A percentile compares a stretch with the other conserved stretches of the same genome.
Conservation (phyloP, 2,888 invertebrate species). For the Amphipoea oculea region DNA sequence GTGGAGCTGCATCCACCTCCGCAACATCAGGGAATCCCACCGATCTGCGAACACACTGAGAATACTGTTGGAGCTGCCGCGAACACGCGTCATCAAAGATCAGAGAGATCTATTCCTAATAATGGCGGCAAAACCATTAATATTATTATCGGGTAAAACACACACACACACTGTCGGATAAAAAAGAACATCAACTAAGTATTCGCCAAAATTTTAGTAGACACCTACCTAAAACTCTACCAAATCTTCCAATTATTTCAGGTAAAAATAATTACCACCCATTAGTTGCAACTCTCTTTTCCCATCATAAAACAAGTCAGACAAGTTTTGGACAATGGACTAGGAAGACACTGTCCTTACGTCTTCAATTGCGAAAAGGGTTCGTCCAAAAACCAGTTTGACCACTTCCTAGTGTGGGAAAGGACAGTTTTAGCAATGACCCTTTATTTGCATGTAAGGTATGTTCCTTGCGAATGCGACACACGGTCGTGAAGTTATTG, state of each 20-base stretch:
- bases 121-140: too few relatives aligned
- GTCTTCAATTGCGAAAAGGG: conserved; percentile 75
- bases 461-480: conserved; percentile 47
- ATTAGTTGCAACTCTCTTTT: conserved; percentile 19
- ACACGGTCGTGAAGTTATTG: conserved; percentile 42
- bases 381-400: conserved; percentile 86
- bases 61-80: too few relatives aligned
- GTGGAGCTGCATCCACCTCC: too few relatives aligned
- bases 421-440: conserved; percentile 81
- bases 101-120: too few relatives aligned
- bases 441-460: conserved; percentile 83
- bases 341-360: conserved; percentile 80
- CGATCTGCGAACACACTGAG: too few relatives aligned
- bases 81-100: too few relatives aligned
- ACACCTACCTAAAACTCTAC: neutral
- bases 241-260: neutral
- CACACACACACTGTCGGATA: neutral
- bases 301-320: conserved; percentile 77
- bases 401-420: conserved; percentile 85
- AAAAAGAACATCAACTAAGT: neutral
- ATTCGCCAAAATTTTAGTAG: neutral
- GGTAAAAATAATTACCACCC: conserved; percentile 13
- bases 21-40: too few relatives aligned
- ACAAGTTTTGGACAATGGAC: conserved; percentile 88
- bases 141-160: too few relatives aligned